Evolutionary conservation across 1,140 invertebrate genomes (phyloP).

Genomic region (Brachionus manjavacas): DNA sequence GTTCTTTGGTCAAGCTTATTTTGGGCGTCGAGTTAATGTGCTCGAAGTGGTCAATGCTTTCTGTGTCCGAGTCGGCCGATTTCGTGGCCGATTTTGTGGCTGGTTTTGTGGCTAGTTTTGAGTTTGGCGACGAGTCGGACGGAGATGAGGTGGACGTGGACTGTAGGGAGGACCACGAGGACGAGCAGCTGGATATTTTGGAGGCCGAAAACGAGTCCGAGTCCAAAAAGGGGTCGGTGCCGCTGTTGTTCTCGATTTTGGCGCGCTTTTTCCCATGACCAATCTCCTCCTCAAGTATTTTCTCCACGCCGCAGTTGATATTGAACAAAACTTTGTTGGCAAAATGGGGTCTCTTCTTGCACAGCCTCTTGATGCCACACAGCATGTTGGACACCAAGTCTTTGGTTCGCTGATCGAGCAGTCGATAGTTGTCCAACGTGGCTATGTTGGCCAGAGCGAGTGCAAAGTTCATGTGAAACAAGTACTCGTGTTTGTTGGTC

Average conservation of each 20-base stretch:
- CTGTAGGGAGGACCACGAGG: constrained; percentile 10
- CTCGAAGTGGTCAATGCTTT: neutral
- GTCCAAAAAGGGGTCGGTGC: neutral
- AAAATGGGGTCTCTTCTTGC: constrained; percentile 21
- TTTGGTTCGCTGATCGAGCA: constrained; percentile 24
- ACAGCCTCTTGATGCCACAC: constrained; percentile 22
- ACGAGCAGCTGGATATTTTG: neutral
- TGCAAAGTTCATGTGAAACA: constrained; percentile 41
- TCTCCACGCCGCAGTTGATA: neutral
- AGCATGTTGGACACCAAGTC: constrained; percentile 37
- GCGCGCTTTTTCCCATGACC: neutral
- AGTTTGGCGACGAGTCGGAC: neutral
- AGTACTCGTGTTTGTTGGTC: constrained; percentile 9
- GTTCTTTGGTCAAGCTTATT: neutral
- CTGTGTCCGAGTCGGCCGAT: neutral
- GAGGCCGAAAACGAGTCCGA: constrained; percentile 19
- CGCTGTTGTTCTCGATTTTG: neutral
- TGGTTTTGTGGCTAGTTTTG: neutral
- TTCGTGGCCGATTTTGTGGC: neutral
- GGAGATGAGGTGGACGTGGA: neutral
- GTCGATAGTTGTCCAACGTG: constrained; percentile 8
- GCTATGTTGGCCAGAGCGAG: constrained; percentile 35
- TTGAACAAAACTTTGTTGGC: constrained; percentile 39
- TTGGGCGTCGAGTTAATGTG: neutral
- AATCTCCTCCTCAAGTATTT: neutral